Percentiles rank a stretch among this genome's conserved stretches.
These are phyloP conservation scores for Sparidentex hasta DNA, from an alignment of 2,797 vertebrate species.

Conservation along the genomic window DNA sequence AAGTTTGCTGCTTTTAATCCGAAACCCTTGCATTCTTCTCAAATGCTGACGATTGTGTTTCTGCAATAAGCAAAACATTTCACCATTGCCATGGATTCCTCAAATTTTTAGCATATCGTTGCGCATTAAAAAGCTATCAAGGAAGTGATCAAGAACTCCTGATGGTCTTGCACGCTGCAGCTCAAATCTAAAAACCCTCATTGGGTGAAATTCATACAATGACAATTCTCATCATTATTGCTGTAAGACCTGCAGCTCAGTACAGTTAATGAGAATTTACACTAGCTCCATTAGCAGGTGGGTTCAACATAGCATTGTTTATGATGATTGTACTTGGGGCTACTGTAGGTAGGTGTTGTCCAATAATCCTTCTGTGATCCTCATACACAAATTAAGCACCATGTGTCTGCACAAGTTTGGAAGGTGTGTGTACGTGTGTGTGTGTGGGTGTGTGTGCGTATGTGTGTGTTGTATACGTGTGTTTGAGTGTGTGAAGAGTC, in stretches of 20 bases:
- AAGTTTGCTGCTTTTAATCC: too few relatives aligned
- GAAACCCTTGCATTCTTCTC: too few relatives aligned
- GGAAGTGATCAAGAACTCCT: too few relatives aligned
- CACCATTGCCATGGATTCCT: background rate
- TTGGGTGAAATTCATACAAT: background rate
- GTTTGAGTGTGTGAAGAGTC: constrained; percentile 60
- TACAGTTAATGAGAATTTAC: background rate
- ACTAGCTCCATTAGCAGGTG: background rate
- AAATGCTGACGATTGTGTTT: too few relatives aligned
- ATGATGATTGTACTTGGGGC: background rate
- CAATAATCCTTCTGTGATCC: background rate
- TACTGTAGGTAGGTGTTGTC: background rate
- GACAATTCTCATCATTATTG: background rate
- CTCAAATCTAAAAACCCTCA: background rate
- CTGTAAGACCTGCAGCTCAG: background rate
- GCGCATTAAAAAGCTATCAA: background rate
- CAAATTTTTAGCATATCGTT: background rate
- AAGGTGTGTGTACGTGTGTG: constrained; percentile 28
- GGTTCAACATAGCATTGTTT: background rate
- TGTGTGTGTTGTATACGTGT: constrained; percentile 38
- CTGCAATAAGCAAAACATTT: too few relatives aligned
- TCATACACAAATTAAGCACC: constrained; percentile 21
- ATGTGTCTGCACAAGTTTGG: constrained; percentile 19
- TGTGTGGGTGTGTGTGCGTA: constrained; percentile 43
- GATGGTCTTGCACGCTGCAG: background rate